Evolutionary conservation across 2,113 vertebrate species (phyloP).

Genomic region (Notothenia coriiceps): DNA sequence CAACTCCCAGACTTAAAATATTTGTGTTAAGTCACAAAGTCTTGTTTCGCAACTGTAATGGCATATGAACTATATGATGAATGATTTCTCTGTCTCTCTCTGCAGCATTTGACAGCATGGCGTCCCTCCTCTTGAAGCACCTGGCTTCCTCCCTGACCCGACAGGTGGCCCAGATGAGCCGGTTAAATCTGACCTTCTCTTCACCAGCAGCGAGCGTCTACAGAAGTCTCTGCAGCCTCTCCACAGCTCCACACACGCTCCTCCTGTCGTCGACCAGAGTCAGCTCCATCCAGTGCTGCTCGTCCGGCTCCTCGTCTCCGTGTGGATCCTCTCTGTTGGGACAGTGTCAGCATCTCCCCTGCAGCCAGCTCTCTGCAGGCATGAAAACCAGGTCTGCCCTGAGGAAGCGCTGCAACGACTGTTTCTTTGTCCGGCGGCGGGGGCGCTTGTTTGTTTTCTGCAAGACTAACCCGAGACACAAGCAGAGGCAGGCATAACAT

Average conservation of each 20-base stretch:
- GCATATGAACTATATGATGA: background rate
- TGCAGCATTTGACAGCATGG: constrained; percentile 79
- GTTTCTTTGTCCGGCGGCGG: constrained; percentile 88
- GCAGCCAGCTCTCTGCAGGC: constrained; percentile 70
- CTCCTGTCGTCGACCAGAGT: constrained; percentile 29
- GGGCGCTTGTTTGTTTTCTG: constrained; percentile 87
- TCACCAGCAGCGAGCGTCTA: constrained; percentile 50
- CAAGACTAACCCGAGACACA: constrained; percentile 90
- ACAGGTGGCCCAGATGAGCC: constrained; percentile 65
- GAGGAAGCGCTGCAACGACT: constrained; percentile 91
- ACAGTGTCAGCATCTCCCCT: constrained; percentile 41
- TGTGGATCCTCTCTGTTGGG: constrained; percentile 49
- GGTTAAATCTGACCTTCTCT: constrained; percentile 14
- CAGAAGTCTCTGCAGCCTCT: constrained; percentile 62
- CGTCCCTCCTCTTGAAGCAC: constrained; percentile 68
- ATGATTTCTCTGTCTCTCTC: background rate
- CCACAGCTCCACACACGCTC: constrained; percentile 21
- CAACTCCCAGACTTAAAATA: background rate
- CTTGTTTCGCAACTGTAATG: background rate
- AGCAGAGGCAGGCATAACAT: constrained; percentile 87
- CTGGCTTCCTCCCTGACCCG: constrained; percentile 61
- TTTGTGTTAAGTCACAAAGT: no score
- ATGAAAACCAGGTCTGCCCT: constrained; percentile 90
- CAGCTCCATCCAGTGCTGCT: background rate
- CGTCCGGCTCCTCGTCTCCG: background rate